phyloP scores from a whole-genome alignment of 2,113 vertebrate species.

The Pavo muticus region DNA sequence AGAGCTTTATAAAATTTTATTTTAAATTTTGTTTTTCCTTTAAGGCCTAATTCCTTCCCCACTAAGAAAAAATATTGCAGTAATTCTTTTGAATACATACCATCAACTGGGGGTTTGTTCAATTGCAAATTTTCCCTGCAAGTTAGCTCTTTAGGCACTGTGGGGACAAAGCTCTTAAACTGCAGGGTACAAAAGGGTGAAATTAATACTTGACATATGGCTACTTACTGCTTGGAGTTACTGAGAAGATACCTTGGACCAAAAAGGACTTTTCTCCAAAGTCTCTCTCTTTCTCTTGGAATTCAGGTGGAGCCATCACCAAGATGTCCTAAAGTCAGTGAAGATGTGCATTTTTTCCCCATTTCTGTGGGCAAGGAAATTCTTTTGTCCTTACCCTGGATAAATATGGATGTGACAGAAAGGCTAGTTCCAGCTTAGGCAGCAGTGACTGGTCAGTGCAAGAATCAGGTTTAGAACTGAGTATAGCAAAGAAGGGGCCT shows the following conservation, averaged over 20 bases:
- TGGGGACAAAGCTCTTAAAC: not conserved
- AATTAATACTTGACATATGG: not conserved
- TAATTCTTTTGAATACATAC: not conserved
- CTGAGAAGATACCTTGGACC: not conserved
- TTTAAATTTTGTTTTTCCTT: not conserved
- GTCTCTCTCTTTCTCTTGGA: not conserved
- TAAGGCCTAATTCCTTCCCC: slow-evolving; percentile 20
- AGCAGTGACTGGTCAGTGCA: not conserved
- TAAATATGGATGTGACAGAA: not conserved
- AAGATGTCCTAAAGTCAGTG: not conserved
- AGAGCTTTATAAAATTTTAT: slow-evolving; percentile 9
- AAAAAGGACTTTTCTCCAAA: not conserved
- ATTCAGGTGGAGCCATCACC: not conserved
- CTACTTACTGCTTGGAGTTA: not conserved
- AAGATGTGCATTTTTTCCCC: not conserved
- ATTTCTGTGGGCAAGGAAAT: not conserved
- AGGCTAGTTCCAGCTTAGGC: not conserved
- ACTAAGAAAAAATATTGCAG: not conserved
- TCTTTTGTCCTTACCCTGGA: not conserved
- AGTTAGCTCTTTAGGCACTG: not conserved
- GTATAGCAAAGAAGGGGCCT: not conserved
- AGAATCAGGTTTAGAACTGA: not conserved
- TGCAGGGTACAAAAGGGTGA: not conserved
- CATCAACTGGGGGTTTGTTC: not conserved
- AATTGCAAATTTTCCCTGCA: not conserved